These are phyloP conservation scores for Cheilosia pagana DNA, from an alignment of 2,888 invertebrate species.

Conservation along the genomic window DNA sequence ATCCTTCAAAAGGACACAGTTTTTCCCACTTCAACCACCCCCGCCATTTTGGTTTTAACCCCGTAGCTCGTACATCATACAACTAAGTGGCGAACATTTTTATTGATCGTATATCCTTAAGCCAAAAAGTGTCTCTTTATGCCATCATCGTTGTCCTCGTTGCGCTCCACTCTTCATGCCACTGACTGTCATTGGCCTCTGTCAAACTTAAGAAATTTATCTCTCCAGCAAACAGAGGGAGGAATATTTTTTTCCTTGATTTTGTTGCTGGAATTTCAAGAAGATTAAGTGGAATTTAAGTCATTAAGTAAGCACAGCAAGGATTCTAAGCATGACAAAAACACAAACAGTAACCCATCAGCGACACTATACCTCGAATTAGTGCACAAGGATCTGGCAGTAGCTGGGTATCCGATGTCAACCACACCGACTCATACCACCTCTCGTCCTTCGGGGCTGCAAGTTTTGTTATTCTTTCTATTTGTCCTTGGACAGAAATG, in stretches of 20 bases:
- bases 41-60: neutral
- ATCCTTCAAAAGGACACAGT: conserved; percentile 1
- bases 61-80: conserved; percentile 7
- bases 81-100: conserved; percentile 40
- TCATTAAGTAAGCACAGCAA: conserved; percentile 14
- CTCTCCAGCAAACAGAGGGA: conserved; percentile 15
- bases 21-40: neutral
- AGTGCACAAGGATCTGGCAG: neutral
- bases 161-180: neutral
- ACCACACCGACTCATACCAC: no score
- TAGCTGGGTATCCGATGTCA: conserved; percentile 13
- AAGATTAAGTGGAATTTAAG: conserved; percentile 15
- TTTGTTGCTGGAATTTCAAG: neutral
- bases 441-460: neutral
- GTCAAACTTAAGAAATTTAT: conserved; percentile 17
- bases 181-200: neutral
- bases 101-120: conserved; percentile 43
- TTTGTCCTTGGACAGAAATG: conserved; percentile 5
- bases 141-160: conserved; percentile 13
- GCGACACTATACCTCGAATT: neutral
- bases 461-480: neutral
- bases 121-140: conserved; percentile 13
- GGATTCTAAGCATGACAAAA: neutral
- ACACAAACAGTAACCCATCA: neutral
- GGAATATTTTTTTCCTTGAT: neutral